These are phyloP conservation scores for Hydrophis major DNA, from an alignment of 2,797 vertebrate species.

Conservation along the genomic window DNA sequence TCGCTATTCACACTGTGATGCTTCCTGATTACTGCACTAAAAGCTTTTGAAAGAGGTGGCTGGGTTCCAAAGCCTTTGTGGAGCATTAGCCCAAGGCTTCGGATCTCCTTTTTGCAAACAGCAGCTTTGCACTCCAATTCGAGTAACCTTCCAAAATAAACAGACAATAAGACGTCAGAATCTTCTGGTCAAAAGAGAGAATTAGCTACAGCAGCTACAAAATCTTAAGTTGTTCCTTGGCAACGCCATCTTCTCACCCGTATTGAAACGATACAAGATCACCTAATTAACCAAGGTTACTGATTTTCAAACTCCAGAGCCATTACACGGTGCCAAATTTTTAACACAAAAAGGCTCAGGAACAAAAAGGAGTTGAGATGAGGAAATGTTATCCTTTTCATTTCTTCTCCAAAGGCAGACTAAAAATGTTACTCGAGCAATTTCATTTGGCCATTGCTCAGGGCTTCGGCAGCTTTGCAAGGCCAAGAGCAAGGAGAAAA, in stretches of 20 bases:
- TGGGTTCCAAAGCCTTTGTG: neutral
- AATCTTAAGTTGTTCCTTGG: neutral
- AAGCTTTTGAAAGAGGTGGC: neutral
- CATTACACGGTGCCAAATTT: neutral
- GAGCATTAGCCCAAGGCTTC: neutral
- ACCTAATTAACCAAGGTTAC: neutral
- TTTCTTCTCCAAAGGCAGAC: neutral
- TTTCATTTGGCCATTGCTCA: neutral
- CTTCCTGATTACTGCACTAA: neutral
- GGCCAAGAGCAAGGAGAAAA: neutral
- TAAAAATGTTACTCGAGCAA: neutral
- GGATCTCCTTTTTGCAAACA: neutral
- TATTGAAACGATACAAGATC: neutral
- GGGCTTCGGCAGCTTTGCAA: neutral
- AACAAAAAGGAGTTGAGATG: neutral
- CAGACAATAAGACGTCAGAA: neutral
- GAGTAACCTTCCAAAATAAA: neutral
- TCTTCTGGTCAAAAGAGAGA: neutral
- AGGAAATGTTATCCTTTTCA: neutral
- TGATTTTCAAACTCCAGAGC: neutral
- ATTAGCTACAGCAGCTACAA: neutral
- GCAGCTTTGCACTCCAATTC: neutral
- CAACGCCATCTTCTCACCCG: neutral
- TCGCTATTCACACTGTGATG: neutral
- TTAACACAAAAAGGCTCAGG: neutral